Conservation (phyloP, 2,888 invertebrate species). For the Atrina japonica region DNA sequence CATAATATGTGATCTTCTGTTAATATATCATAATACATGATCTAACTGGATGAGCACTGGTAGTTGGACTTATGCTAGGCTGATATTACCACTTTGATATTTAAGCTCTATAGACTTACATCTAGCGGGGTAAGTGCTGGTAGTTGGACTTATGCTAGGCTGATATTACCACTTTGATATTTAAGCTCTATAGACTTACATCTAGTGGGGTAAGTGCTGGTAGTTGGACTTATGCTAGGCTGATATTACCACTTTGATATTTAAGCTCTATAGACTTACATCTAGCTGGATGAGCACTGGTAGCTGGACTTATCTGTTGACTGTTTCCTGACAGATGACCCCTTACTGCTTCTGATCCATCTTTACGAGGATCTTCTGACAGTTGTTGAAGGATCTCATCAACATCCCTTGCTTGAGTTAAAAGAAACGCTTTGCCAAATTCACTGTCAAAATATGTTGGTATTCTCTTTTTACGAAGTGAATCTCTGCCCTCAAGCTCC, state of each 20-base stretch:
- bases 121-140: no score
- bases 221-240: slow-evolving; percentile 39
- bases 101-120: no score
- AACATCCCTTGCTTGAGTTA: slow-evolving; percentile 75
- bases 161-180: no score
- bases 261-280: slow-evolving; percentile 54
- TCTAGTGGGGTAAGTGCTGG: slow-evolving; percentile 55
- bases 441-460: slow-evolving; percentile 79
- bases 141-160: no score
- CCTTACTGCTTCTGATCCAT: slow-evolving; percentile 64
- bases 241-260: no score
- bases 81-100: no score
- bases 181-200: no score
- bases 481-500: slow-evolving; percentile 67
- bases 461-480: slow-evolving; percentile 71
- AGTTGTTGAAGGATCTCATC: slow-evolving; percentile 71
- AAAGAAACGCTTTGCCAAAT: slow-evolving; percentile 77
- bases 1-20: not conserved
- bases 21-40: not conserved
- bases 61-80: no score
- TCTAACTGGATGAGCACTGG: no score
- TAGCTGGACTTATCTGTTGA: slow-evolving; percentile 41
- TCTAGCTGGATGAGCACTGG: slow-evolving; percentile 57
- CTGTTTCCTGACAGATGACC: slow-evolving; percentile 39
- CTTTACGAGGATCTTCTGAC: slow-evolving; percentile 68